Percentiles rank a stretch among this genome's conserved stretches.
These are phyloP conservation scores for Acholoe squamosa DNA, from an alignment of 2,888 invertebrate species.

Conservation along the genomic window DNA sequence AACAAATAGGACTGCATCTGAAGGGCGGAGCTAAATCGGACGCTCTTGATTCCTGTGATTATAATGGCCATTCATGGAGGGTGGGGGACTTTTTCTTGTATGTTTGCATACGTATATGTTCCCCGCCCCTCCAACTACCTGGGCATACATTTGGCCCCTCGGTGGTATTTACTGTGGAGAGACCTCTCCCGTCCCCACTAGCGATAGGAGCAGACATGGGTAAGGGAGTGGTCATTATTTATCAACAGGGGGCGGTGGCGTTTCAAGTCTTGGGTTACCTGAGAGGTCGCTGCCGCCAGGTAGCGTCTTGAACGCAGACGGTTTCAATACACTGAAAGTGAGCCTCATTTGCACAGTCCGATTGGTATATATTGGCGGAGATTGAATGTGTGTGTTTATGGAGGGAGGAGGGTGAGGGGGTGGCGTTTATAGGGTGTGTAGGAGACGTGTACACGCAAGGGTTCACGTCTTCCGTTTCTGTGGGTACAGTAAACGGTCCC, in stretches of 20 bases:
- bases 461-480: no score
- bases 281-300: background rate
- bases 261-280: constrained; percentile 42
- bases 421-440: background rate
- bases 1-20: background rate
- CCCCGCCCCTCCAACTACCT: constrained; percentile 54
- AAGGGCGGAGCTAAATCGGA: background rate
- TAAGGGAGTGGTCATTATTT: no score
- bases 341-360: background rate
- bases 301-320: background rate
- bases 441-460: background rate
- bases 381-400: background rate
- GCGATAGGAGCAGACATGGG: no score
- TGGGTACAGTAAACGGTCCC: no score
- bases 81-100: constrained; percentile 18
- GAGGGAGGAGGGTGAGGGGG: background rate
- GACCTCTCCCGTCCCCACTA: constrained; percentile 32
- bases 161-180: constrained; percentile 36
- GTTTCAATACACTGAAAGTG: constrained; percentile 16
- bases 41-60: constrained; percentile 4
- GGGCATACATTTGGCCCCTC: background rate
- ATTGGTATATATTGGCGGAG: background rate
- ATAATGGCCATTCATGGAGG: constrained; percentile 48
- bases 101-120: constrained; percentile 54
- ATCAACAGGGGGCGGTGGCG: no score